Percentiles rank a stretch among this genome's conserved stretches.
Evolutionary conservation across 2,888 invertebrate species (phyloP).

Genomic region (Pristionchus japonicus): DNA sequence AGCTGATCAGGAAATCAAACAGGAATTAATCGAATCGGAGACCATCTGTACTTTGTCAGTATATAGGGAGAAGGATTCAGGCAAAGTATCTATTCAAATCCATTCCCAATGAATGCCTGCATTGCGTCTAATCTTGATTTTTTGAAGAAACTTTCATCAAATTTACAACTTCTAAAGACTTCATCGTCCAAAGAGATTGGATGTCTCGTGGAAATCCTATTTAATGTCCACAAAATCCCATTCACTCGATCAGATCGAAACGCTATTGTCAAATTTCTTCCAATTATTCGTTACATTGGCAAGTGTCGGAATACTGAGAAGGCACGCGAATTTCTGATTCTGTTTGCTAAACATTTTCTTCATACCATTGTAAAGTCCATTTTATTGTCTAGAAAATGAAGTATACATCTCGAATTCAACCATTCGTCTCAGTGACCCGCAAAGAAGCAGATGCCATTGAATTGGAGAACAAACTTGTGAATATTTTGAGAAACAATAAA

Average conservation of each 20-base stretch:
- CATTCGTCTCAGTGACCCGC: neutral
- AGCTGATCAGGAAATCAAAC: neutral
- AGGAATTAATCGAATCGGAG: too few relatives aligned
- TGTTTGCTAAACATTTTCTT: neutral
- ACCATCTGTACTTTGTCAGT: neutral
- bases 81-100: neutral
- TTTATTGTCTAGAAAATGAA: neutral
- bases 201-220: neutral
- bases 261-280: neutral
- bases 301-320: neutral
- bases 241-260: neutral
- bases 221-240: constrained; percentile 12
- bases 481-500: neutral
- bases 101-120: neutral
- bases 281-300: neutral
- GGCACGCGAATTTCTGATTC: neutral
- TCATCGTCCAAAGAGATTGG: neutral
- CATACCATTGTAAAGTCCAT: neutral
- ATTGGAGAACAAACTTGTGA: neutral
- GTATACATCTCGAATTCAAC: too few relatives aligned
- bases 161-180: neutral
- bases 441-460: neutral
- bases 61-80: neutral
- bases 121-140: neutral
- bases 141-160: neutral